phyloP scores from a whole-genome alignment of 2,113 vertebrate genomes.

The Castor canadensis region DNA sequence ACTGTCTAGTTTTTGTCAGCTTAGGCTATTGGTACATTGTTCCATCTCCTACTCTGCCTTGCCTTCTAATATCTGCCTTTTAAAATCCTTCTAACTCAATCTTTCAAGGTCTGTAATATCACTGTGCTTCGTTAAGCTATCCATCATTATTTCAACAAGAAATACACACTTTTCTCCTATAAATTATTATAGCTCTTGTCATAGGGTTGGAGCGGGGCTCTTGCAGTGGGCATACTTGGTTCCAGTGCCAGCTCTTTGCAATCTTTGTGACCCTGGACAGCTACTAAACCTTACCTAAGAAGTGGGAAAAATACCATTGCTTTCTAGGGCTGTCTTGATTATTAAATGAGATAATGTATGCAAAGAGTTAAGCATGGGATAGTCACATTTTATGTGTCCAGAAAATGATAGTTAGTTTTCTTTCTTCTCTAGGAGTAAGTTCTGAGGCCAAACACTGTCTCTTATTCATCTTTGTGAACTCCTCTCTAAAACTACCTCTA shows the following conservation, averaged over 20 bases:
- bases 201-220: background rate
- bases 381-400: background rate
- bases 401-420: background rate
- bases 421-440: conserved; percentile 7
- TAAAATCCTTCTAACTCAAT: background rate
- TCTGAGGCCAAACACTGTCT: background rate
- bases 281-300: background rate
- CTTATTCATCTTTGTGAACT: background rate
- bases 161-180: background rate
- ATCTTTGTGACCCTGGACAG: background rate
- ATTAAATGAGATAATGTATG: background rate
- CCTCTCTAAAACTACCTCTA: background rate
- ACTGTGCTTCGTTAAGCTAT: background rate
- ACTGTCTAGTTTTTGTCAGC: background rate
- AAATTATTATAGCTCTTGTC: background rate
- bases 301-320: background rate
- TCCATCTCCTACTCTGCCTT: background rate
- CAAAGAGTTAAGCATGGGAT: background rate
- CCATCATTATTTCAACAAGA: background rate
- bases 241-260: background rate
- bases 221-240: background rate
- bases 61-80: background rate
- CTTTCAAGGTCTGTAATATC: background rate
- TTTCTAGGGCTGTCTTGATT: background rate
- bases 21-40: background rate